Evolutionary conservation across 2,113 vertebrate genomes (phyloP).

Genomic region (Stegostoma tigrinum): DNA sequence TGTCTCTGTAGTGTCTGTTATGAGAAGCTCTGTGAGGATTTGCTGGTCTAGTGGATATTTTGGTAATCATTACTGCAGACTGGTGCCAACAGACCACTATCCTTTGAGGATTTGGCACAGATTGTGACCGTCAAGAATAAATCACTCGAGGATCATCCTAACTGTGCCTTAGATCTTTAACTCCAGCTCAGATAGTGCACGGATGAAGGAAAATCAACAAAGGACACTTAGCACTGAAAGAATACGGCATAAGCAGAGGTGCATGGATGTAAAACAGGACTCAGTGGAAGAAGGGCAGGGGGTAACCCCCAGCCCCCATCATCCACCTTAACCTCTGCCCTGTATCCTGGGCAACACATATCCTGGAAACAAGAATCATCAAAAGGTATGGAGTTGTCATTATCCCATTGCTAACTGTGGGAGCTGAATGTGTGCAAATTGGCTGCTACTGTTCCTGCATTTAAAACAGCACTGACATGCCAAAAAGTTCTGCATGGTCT

Average conservation of each 20-base stretch:
- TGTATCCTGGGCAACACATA: too few species aligned
- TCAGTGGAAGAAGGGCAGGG: too few species aligned
- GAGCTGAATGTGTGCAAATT: neutral
- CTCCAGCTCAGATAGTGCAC: neutral
- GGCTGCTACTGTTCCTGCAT: too few species aligned
- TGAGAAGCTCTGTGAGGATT: neutral
- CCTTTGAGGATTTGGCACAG: neutral
- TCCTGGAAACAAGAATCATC: too few species aligned
- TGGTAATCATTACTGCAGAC: slow-evolving; percentile 12
- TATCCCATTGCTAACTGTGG: neutral
- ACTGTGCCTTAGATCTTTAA: neutral
- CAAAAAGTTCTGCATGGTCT: neutral
- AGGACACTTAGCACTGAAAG: neutral
- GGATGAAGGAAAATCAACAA: too few species aligned
- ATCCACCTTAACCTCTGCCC: too few species aligned
- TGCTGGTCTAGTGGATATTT: neutral
- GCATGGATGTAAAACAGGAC: too few species aligned
- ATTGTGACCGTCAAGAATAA: neutral
- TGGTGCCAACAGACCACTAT: neutral
- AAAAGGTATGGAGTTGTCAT: neutral
- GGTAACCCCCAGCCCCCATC: too few species aligned
- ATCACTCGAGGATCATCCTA: neutral
- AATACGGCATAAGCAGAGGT: neutral
- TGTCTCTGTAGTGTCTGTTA: neutral
- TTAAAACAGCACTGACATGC: too few species aligned